Evolutionary conservation across 1,140 invertebrate genomes (phyloP), one percentile per base, ranked within the genome.

Genomic region (Lepidurus arcticus): DNA sequence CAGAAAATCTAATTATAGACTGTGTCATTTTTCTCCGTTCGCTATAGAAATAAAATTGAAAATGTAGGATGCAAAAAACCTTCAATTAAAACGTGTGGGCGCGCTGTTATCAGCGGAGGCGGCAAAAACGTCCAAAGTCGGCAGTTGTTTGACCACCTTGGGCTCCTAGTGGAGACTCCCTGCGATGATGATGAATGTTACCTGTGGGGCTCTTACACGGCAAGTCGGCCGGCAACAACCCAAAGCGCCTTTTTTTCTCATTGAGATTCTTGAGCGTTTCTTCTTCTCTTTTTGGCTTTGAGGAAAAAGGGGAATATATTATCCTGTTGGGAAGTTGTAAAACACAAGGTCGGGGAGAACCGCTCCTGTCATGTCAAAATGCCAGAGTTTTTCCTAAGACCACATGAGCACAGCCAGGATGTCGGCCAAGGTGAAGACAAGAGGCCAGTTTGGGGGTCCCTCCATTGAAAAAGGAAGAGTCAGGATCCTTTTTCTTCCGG

Each of bases 121-220:
- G 13, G 53, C 53, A 65, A 65, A 65, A 65, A 65, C 8, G 21
- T 13, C 53, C n/a, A 13, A 65, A 65, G 16, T 13, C 16, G 13
- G 16, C 16, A 65, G 53, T 65, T n/a, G 53, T 65, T 65, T 65
- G 53, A 65, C 53, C 53, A 65, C 53, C n/a, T 65, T 65, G 53
- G 53, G 53, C 21, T 65, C 13, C 53, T 65, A 65, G 21, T 65
- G 53, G 53, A 13, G 53, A 65, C 53, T 65, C 53, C 53, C 53
- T 65, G 53, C 53, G 53, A 65, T 65, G 53, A 65, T 65, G 53
- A 65, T 65, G 53, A 65, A 65, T 65, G 53, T 65, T 65, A 65
- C 53, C 53, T 65, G 53, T 65, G 53, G 53, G 53, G 21, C 53
- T 65, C 21, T 65, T 65, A 1, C 53, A 65, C 53, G 53, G 6